Conservation (phyloP, 23 tunicate genomes). For the Pegea sp. region DNA sequence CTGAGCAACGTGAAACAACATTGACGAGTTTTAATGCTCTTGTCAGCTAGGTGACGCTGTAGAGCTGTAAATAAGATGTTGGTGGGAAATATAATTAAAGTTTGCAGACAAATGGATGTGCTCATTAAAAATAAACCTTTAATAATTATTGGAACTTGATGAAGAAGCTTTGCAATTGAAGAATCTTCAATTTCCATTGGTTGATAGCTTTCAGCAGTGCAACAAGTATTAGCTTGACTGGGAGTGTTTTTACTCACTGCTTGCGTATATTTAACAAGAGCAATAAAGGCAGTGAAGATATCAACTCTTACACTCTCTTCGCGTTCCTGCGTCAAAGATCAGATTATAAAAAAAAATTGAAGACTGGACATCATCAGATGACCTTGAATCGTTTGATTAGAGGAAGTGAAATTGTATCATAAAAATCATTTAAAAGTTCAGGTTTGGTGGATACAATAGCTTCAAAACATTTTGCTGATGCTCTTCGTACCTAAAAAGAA, state of each 20-base stretch:
- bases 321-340: conserved; percentile 28
- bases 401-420: conserved; percentile 43
- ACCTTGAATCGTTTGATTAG: conserved; percentile 79
- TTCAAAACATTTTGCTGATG: conserved; percentile 90
- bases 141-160: conserved; percentile 51
- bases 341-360: too few relatives aligned
- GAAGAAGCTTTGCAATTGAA: conserved; percentile 13
- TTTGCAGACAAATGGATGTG: background rate
- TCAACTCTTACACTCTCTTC: conserved; percentile 79
- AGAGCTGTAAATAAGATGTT: conserved; percentile 25
- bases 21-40: conserved; percentile 63
- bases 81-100: conserved; percentile 1
- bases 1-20: conserved; percentile 67
- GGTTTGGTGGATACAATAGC: conserved; percentile 63
- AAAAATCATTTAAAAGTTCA: conserved; percentile 39
- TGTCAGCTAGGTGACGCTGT: conserved; percentile 48
- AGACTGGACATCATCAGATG: conserved; percentile 1
- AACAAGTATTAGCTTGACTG: background rate
- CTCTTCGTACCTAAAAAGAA: conserved; percentile 48
- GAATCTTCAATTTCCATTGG: conserved; percentile 76
- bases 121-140: conserved; percentile 26
- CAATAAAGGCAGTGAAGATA: conserved; percentile 58
- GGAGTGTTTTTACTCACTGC: conserved; percentile 5
- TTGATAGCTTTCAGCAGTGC: conserved; percentile 4
- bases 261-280: conserved; percentile 69